Base-by-base conservation (phyloP, 1,140 invertebrate genomes). In the Cyphomyrmex costatus region DNA sequence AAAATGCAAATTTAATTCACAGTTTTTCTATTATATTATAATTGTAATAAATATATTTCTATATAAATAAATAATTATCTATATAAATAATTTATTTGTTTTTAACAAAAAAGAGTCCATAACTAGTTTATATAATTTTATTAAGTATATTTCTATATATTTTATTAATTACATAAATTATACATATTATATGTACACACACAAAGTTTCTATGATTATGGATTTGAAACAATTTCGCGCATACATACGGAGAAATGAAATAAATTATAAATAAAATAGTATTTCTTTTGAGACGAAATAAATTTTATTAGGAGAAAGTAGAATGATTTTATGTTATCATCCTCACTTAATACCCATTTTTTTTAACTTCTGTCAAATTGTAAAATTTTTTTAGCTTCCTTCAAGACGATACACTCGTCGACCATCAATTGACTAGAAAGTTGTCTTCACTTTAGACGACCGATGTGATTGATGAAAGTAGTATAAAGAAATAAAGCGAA, bases 301-400 rank as follows among this genome's bases (percentile, higher is more conserved):
- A 27, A 65, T 33, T 66, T 14, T 53, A 65, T 65, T 21, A 19
- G 3, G 60, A 51, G 76, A 79, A 79, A 79, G 76, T 66, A n/a
- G 46, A 78, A 30, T 63, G 42, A 79, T 24, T 49, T 65, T n/a
- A 63, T 10, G 74, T 10, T 78, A 78, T 78, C 60, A 3, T 27
- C 27, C 12, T 78, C 24, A 63, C 63, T 27, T 78, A 21, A 63
- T 63, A 49, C 27, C 14, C 33, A 79, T n/a, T n/a, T n/a, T n/a
- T n/a, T n/a, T n/a, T n/a, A n/a, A n/a, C 60, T 79, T 79, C 42
- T 60, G 76, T 49, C 46, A n/a, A 33, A 33, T 30, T 1, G 12
- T 36, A 24, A 10, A 53, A 65, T 49, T 65, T 51, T 78, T 53
- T 36, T 3, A 51, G 19, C 27, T 79, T 79, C 46, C n/a, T 65